Base-by-base conservation (phyloP, 2,888 invertebrate species). In the Leucania comma region DNA sequence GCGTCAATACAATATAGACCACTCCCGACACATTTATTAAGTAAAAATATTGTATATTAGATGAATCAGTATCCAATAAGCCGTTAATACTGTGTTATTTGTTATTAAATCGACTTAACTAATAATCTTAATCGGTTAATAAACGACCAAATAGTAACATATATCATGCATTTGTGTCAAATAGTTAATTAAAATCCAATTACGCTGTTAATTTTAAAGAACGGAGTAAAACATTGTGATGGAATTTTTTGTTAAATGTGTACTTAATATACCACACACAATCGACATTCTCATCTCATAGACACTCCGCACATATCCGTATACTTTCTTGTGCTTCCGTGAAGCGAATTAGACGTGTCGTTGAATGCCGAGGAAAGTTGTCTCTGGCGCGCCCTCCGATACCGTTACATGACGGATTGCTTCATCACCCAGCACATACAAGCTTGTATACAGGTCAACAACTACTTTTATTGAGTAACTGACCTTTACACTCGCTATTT, bases 341-440 rank as follows among this genome's bases (percentile, higher is more conserved):
- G 89, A 88, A 91, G 85, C 84, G 82, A 80, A 80, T 78, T 72
- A 79, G 86, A 82, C 83, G 74, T 82, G 82, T 79, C 78, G 72
- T 71, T 69, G 68, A 78, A 78, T 81, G 78, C 70, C 74, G 87
- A 91, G 88, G 93, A 93, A 93, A 93, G 92, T 91, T 88, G 90
- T 83, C 85, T 87, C 56, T 62, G 84, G 86, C 90, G 88, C 90
- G 89, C 91, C 92, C 90, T 91, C 83, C 78, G 78, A 82, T 87
- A 86, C 87, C 85, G 87, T 88, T 86, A 84, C 70, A 79, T 82
- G 86, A 87, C 84, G 75, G 80, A 87, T 90, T 88, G 89, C 90
- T 84, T 80, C 88, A 90, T 80, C 78, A 69, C 72, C 81, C 74
- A 73, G 82, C 77, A 68, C 65, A 72, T 72, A 80, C 75, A 68